phyloP scores from a whole-genome alignment of 1,140 invertebrate species.

The Psilanteris sp. region DNA sequence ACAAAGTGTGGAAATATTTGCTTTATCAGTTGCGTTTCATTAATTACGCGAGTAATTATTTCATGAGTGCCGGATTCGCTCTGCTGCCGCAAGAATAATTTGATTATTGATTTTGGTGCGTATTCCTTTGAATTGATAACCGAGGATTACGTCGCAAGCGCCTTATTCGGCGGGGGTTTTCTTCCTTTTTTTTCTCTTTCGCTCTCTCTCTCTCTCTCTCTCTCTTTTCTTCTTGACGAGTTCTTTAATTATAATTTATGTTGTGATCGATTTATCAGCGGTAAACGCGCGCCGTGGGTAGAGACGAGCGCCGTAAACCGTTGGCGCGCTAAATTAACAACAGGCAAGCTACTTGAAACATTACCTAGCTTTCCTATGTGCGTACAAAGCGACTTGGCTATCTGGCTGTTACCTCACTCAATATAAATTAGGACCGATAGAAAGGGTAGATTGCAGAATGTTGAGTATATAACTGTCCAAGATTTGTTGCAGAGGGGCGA shows the following conservation, averaged over 20 bases:
- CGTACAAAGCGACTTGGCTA: constrained; percentile 68
- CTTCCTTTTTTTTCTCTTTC: no score
- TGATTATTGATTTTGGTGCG: constrained; percentile 3
- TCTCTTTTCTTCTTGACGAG: neutral
- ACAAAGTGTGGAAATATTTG: no score
- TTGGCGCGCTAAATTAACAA: constrained; percentile 78
- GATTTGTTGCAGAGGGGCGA: constrained; percentile 50
- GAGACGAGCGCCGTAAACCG: constrained; percentile 75
- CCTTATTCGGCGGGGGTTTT: no score
- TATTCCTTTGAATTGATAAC: no score
- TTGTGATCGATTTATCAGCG: constrained; percentile 76
- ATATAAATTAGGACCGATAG: constrained; percentile 80
- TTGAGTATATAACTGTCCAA: constrained; percentile 75
- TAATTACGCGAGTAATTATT: no score
- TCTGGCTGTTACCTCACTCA: constrained; percentile 74
- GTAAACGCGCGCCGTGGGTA: constrained; percentile 68
- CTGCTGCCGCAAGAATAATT: neutral
- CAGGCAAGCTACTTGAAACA: constrained; percentile 79
- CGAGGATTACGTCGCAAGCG: no score
- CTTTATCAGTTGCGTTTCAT: constrained; percentile 19
- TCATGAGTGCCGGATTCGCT: no score
- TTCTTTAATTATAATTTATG: constrained; percentile 35
- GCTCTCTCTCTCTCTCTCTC: no score
- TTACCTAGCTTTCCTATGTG: constrained; percentile 75
- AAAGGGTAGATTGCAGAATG: constrained; percentile 79